Evolutionary conservation across 2,888 invertebrate species (phyloP).

Genomic region (Polydrusus cervinus): DNA sequence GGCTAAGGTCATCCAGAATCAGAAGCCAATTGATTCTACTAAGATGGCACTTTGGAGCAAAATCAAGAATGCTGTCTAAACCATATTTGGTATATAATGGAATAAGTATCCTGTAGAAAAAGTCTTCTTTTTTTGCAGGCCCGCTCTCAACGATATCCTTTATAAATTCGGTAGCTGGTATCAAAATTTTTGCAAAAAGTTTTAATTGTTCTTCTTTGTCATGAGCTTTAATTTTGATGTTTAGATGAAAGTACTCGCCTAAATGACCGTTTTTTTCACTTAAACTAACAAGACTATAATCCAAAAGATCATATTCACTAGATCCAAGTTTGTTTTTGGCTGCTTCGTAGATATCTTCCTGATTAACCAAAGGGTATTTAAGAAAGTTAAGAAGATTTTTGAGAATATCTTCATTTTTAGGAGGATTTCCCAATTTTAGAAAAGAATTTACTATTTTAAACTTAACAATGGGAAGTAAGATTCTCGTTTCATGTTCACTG

Average conservation of each 20-base stretch:
- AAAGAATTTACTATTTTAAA: conserved; percentile 2
- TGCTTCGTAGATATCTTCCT: conserved; percentile 59
- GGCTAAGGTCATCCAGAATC: conserved; percentile 68
- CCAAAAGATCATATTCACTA: conserved; percentile 54
- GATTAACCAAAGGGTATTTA: conserved; percentile 29
- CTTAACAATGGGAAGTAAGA: conserved; percentile 31
- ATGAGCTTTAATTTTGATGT: conserved; percentile 42
- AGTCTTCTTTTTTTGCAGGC: conserved; percentile 57
- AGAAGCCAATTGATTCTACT: conserved; percentile 63
- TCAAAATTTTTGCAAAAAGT: conserved; percentile 44
- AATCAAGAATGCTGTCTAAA: conserved; percentile 57
- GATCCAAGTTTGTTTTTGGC: conserved; percentile 56
- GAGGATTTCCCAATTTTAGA: neutral
- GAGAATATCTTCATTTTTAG: conserved; percentile 11
- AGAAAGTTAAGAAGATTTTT: conserved; percentile 2
- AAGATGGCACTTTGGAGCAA: conserved; percentile 67
- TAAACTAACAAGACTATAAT: conserved; percentile 51
- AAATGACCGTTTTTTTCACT: conserved; percentile 60
- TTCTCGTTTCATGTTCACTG: conserved; percentile 9
- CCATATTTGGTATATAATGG: conserved; percentile 63
- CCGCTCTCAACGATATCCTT: conserved; percentile 20
- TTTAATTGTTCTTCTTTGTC: neutral
- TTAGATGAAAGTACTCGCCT: conserved; percentile 61
- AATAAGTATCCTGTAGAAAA: conserved; percentile 69
- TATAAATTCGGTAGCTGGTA: neutral